Conservation (phyloP, 2,113 vertebrate genomes). For the Phylloscopus trochiloides region DNA sequence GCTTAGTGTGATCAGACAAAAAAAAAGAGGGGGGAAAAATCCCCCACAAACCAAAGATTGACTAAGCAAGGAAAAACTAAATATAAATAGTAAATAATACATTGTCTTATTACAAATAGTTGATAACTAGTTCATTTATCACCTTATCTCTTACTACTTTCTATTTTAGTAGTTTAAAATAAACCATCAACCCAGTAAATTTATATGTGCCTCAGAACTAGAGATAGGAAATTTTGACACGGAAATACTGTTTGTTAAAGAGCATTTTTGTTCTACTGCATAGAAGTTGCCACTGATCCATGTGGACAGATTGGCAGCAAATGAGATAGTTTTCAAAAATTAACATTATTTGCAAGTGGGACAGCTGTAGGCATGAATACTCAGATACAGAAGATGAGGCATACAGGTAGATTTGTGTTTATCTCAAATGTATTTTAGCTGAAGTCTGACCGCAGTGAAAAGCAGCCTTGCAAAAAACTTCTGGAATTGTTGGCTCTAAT, state of each 20-base stretch:
- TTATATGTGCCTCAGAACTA: not conserved
- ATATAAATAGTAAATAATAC: not conserved
- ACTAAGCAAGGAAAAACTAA: not conserved
- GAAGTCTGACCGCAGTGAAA: not conserved
- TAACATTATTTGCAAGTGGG: not conserved
- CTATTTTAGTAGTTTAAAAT: not conserved
- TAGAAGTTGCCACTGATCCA: not conserved
- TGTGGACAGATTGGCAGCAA: not conserved
- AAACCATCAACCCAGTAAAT: not conserved
- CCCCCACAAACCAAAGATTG: rapidly evolving
- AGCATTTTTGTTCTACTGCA: not conserved
- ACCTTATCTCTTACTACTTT: not conserved
- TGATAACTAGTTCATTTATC: not conserved
- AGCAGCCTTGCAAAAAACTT: not conserved
- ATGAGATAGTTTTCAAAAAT: not conserved
- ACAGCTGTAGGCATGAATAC: not conserved
- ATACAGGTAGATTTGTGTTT: not conserved
- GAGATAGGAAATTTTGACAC: not conserved
- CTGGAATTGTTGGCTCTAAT: not conserved
- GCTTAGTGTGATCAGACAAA: not conserved
- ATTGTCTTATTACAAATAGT: not conserved
- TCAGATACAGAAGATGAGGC: not conserved
- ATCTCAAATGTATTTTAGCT: not conserved
- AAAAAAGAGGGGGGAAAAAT: rapidly evolving
- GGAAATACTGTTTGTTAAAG: not conserved